Evolutionary conservation across 2,888 invertebrate genomes (phyloP).

Genomic region (Drosophila suboccidentalis): DNA sequence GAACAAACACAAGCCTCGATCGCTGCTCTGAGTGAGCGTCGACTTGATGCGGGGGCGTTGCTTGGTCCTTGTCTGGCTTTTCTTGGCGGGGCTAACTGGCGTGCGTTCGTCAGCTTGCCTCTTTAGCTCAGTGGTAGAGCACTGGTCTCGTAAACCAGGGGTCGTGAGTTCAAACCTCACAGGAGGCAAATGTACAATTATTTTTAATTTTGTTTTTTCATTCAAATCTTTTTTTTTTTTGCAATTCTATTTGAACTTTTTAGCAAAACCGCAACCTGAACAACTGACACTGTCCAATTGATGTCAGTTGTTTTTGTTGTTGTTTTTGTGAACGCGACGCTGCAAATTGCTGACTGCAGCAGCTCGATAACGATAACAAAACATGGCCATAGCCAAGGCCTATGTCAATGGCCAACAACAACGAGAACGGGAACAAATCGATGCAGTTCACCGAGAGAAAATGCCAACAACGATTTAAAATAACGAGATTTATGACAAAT

Average conservation of each 20-base stretch:
- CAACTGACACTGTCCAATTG: slow-evolving; percentile 40
- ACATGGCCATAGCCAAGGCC: slow-evolving; percentile 38
- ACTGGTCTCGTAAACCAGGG: slow-evolving; percentile 96
- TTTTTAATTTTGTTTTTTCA: not conserved
- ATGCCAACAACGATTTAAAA: slow-evolving; percentile 69
- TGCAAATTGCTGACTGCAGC: slow-evolving; percentile 61
- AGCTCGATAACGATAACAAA: slow-evolving; percentile 50
- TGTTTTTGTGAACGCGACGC: slow-evolving; percentile 8
- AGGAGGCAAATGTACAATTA: slow-evolving; percentile 88
- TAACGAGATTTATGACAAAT: slow-evolving; percentile 81
- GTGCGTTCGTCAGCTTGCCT: slow-evolving; percentile 86
- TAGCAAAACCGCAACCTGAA: slow-evolving; percentile 22
- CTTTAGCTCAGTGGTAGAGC: slow-evolving; percentile 96
- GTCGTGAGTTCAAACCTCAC: slow-evolving; percentile 96
- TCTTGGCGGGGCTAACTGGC: slow-evolving; percentile 8
- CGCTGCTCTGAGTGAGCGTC: not conserved
- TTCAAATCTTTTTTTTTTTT: not conserved
- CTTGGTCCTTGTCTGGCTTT: slow-evolving; percentile 16
- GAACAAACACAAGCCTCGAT: slow-evolving; percentile 28
- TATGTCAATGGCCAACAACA: slow-evolving; percentile 40
- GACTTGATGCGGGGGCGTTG: not conserved
- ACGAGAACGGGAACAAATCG: slow-evolving; percentile 49
- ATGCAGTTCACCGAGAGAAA: slow-evolving; percentile 39
- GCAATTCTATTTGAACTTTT: not conserved
- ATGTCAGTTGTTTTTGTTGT: slow-evolving; percentile 29